phyloP scores from a whole-genome alignment of 2,888 invertebrate genomes.

The Drosophila robusta region DNA sequence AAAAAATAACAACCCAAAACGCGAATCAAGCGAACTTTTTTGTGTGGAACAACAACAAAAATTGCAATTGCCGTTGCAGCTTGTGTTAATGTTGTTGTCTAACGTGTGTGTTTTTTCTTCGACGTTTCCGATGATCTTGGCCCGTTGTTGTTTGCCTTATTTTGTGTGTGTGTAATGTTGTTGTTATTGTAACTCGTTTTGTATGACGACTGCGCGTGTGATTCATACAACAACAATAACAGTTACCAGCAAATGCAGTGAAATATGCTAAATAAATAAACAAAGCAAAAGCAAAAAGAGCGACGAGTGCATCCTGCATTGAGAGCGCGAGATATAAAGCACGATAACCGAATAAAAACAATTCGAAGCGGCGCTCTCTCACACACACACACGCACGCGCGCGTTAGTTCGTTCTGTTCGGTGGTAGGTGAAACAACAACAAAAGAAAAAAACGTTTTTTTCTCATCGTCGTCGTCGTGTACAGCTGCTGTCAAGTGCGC shows the following conservation, averaged over 20 bases:
- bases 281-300: slow-evolving; percentile 31
- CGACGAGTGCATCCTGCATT: slow-evolving; percentile 52
- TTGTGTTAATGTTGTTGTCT: slow-evolving; percentile 58
- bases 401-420: slow-evolving; percentile 40
- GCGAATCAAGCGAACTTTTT: slow-evolving; percentile 39
- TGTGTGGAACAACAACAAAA: slow-evolving; percentile 19
- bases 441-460: slow-evolving; percentile 33
- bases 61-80: slow-evolving; percentile 41
- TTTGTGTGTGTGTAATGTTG: slow-evolving; percentile 26
- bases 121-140: slow-evolving; percentile 73
- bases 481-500: slow-evolving; percentile 76
- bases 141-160: slow-evolving; percentile 57
- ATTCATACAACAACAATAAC: slow-evolving; percentile 60
- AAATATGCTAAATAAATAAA: slow-evolving; percentile 66
- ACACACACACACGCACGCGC: slow-evolving; percentile 27
- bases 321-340: slow-evolving; percentile 45
- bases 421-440: slow-evolving; percentile 39
- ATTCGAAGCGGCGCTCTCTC: slow-evolving; percentile 38
- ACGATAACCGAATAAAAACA: slow-evolving; percentile 46
- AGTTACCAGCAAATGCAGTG: slow-evolving; percentile 45
- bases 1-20: slow-evolving; percentile 33
- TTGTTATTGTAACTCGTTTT: slow-evolving; percentile 70
- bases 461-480: slow-evolving; percentile 28
- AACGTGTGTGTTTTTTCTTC: slow-evolving; percentile 49
- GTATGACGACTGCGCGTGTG: slow-evolving; percentile 62